A percentile compares a stretch with the other conserved stretches of the same genome.
phyloP scores from a whole-genome alignment of 2,888 invertebrate genomes.

The Tipula unca region DNA sequence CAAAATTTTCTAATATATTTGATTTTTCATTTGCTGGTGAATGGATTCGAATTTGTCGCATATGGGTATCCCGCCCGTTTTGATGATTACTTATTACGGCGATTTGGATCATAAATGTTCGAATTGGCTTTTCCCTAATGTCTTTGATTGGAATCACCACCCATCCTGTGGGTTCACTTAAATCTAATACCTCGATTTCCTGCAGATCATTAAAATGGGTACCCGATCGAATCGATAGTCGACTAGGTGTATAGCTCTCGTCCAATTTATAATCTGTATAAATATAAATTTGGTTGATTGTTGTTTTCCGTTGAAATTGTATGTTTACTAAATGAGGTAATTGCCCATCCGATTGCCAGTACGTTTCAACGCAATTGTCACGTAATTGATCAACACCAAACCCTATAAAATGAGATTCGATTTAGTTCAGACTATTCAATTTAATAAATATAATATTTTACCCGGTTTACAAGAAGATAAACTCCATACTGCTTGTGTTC shows the following conservation, averaged over 20 bases:
- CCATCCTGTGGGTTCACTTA: constrained; percentile 94
- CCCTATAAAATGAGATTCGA: constrained; percentile 46
- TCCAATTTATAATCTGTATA: constrained; percentile 97
- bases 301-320: constrained; percentile 90
- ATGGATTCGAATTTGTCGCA: constrained; percentile 93
- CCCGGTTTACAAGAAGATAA: constrained; percentile 97
- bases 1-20: constrained; percentile 56
- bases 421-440: background rate
- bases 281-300: constrained; percentile 89
- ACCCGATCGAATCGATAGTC: constrained; percentile 86
- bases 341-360: constrained; percentile 99
- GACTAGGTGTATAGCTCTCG: constrained; percentile 97
- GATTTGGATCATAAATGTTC: constrained; percentile 95
- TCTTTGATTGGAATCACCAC: constrained; percentile 87
- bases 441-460: constrained; percentile 32
- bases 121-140: constrained; percentile 73
- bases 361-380: constrained; percentile 93
- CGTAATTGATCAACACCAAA: constrained; percentile 96
- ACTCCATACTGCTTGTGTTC: constrained; percentile 93
- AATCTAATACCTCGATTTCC: constrained; percentile 88
- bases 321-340: constrained; percentile 96
- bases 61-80: constrained; percentile 96
- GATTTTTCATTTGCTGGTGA: constrained; percentile 60
- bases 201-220: constrained; percentile 95
- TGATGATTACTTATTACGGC: constrained; percentile 97